Evolutionary conservation across 2,888 invertebrate species (phyloP).

Genomic region (Xestia c-nigrum): DNA sequence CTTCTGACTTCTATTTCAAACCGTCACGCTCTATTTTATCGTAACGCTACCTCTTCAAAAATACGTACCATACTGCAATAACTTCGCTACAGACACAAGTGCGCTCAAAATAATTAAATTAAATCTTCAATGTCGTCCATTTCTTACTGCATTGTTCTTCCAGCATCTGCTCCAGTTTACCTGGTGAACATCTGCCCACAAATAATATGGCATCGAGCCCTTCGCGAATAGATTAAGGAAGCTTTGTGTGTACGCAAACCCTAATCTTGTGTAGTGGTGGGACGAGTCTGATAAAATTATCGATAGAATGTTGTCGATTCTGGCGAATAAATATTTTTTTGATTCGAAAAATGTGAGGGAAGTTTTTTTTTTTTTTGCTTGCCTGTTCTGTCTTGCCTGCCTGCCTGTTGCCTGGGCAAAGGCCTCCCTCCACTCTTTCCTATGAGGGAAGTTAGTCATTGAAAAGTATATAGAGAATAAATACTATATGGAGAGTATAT

Average conservation of each 20-base stretch:
- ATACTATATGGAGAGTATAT: background rate
- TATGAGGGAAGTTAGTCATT: background rate
- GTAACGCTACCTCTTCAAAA: slow-evolving; percentile 12
- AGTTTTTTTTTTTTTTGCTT: too few species aligned
- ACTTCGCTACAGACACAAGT: slow-evolving; percentile 55
- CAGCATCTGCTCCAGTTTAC: slow-evolving; percentile 87
- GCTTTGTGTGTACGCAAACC: slow-evolving; percentile 81
- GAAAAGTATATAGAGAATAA: background rate
- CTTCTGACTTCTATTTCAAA: slow-evolving; percentile 10
- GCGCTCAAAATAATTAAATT: slow-evolving; percentile 82
- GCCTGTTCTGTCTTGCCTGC: too few species aligned
- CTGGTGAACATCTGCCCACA: slow-evolving; percentile 85
- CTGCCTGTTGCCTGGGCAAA: too few species aligned
- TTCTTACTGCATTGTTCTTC: slow-evolving; percentile 76
- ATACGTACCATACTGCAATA: slow-evolving; percentile 8
- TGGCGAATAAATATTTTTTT: background rate
- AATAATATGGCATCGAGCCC: slow-evolving; percentile 73
- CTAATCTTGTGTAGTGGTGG: slow-evolving; percentile 80
- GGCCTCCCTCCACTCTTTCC: too few species aligned
- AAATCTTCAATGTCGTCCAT: slow-evolving; percentile 76
- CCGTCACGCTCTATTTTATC: slow-evolving; percentile 12
- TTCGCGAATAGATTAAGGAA: slow-evolving; percentile 85
- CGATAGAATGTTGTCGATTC: too few species aligned
- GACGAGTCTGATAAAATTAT: slow-evolving; percentile 19
- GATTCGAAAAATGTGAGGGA: background rate